A percentile compares a stretch with the other conserved stretches of the same genome.
Conservation (phyloP, 2,797 vertebrate genomes). For the Tenualosa thibaudeaui region DNA sequence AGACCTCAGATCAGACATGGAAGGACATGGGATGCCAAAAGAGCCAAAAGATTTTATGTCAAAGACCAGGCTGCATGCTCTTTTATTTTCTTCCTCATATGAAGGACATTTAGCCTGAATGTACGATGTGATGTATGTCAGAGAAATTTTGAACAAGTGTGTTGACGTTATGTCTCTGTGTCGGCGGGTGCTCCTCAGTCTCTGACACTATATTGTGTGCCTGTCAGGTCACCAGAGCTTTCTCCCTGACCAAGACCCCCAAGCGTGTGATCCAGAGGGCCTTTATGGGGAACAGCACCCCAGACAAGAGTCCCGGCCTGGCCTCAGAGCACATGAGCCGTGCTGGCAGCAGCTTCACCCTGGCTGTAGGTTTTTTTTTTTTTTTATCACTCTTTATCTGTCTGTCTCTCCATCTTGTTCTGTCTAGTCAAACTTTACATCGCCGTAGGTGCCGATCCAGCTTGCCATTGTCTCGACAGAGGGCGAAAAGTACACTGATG, state of each 20-base stretch:
- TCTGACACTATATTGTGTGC: constrained; percentile 6
- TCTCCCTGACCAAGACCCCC: constrained; percentile 97
- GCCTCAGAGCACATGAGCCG: constrained; percentile 73
- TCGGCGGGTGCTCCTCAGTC: not conserved
- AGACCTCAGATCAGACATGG: not conserved
- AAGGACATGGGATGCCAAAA: not conserved
- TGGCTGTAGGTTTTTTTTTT: constrained; percentile 82
- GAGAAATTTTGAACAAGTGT: not conserved
- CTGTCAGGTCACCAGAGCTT: constrained; percentile 88
- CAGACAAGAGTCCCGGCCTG: constrained; percentile 80
- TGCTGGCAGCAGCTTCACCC: constrained; percentile 78
- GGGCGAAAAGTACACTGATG: too few relatives aligned
- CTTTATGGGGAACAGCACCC: constrained; percentile 81
- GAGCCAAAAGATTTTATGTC: not conserved
- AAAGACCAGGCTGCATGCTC: not conserved
- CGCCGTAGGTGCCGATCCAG: too few relatives aligned
- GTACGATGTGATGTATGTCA: not conserved
- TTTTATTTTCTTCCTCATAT: not conserved
- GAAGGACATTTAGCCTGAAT: not conserved
- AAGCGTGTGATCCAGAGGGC: constrained; percentile 91
- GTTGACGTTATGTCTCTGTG: not conserved
- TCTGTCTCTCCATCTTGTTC: constrained; percentile 30
- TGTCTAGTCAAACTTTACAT: not conserved
- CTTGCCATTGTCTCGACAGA: too few relatives aligned
- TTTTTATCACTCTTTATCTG: not conserved